Evolutionary conservation across 2,113 vertebrate species (phyloP).

Genomic region (Colistium nudipinnis): DNA sequence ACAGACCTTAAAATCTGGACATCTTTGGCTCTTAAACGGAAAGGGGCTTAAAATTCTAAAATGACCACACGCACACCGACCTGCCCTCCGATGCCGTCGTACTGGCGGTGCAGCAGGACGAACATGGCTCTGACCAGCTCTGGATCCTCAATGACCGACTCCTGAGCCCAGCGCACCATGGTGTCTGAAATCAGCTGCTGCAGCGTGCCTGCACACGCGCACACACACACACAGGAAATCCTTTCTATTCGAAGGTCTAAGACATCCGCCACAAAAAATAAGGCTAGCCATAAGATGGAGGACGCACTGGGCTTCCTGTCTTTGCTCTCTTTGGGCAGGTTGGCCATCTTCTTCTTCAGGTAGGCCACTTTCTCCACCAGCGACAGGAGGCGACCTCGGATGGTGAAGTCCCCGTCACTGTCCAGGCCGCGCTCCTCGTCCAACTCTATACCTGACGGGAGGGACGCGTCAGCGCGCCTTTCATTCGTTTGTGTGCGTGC

Average conservation of each 20-base stretch:
- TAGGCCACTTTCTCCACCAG: conserved; percentile 93
- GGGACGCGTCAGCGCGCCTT: background rate
- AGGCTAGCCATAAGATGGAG: background rate
- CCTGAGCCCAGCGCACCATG: conserved; percentile 97
- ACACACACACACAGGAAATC: background rate
- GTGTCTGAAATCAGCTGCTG: conserved; percentile 96
- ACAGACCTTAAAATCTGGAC: too few species aligned
- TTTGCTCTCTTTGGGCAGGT: conserved; percentile 85
- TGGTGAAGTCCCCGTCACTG: conserved; percentile 87
- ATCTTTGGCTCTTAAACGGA: too few species aligned
- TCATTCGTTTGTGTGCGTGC: background rate
- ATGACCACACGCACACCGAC: conserved; percentile 77
- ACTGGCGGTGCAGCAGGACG: conserved; percentile 92
- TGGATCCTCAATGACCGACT: conserved; percentile 94
- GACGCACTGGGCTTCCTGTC: conserved; percentile 88
- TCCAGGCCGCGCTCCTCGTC: conserved; percentile 88
- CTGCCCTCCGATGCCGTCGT: conserved; percentile 93
- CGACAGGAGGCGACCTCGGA: conserved; percentile 89
- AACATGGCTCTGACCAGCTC: conserved; percentile 97
- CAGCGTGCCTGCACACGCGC: conserved; percentile 83
- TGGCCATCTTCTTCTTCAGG: conserved; percentile 90
- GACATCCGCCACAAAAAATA: background rate
- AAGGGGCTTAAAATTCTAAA: too few species aligned
- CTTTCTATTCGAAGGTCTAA: background rate
- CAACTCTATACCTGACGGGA: conserved; percentile 87